Base-by-base conservation (phyloP, 2,797 vertebrate genomes). In the Falco naumanni region DNA sequence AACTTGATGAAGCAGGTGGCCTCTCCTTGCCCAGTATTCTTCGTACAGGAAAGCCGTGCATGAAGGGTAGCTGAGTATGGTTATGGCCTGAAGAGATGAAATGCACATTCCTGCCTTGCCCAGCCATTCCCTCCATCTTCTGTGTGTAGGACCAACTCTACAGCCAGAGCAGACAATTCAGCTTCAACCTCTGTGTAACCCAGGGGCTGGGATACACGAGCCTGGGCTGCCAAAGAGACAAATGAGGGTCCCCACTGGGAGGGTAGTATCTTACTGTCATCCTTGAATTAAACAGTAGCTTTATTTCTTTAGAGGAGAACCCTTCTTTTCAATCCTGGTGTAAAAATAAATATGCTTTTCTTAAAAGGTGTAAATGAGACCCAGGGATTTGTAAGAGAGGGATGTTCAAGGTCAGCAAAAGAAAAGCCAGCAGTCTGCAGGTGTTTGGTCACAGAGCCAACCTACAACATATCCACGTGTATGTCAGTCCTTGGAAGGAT, bases 131-230 rank as follows among this genome's bases (percentile, higher is more conserved):
- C 33, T 60, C 33, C 16, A 68, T 33, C 16, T 68, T 71, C 63
- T 47, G 16, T 29, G 39, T 4, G 9, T 37, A 31, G 37, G 47
- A 60, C 47, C 43, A 61, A 11, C 25, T 59, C 41, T 54, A 22
- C 41, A 65, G 47, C 18, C 39, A 41, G 34, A 65, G 41, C 1
- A 6, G 51, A 47, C 33, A 56, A 34, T 16, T 87, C 41, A 41
- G 18, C 17, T 50, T 61, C 77, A 54, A 54, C 20, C 16, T 39
- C 72, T 69, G 29, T 22, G 51, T 84, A 75, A 65, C 22, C 6
- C 25, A 56, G 34, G 33, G 37, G 6, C 13, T 39, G 22, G 20
- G 21, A 24, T 37, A 59, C 0, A 1, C 28, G 31, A 22, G n/a
- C 7, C 15, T 0, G 1, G 33, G 37, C 16, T 45, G 31, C 25